Percentiles rank a stretch among this genome's conserved stretches.
Evolutionary conservation across 2,797 vertebrate genomes (phyloP).

Genomic region (Perodicticus potto): DNA sequence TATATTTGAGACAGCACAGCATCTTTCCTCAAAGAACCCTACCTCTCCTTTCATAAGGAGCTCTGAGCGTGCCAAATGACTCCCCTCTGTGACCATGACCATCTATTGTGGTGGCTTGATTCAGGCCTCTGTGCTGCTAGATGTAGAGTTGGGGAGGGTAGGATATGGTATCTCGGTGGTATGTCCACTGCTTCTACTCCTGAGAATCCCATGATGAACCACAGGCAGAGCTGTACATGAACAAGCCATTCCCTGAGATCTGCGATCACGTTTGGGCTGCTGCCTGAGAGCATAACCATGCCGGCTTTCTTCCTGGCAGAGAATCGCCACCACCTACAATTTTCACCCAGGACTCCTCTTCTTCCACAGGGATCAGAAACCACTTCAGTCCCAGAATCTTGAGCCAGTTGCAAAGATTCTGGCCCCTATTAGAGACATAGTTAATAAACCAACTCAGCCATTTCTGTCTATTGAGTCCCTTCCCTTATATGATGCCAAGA

Average conservation of each 20-base stretch:
- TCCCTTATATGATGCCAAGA: not conserved
- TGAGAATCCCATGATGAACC: not conserved
- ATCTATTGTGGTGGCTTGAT: not conserved
- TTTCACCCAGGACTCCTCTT: not conserved
- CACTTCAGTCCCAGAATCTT: not conserved
- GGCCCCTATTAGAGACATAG: not conserved
- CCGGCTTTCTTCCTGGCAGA: conserved; percentile 20
- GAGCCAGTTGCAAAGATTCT: not conserved
- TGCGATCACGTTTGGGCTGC: not conserved
- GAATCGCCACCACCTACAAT: not conserved
- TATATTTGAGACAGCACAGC: not conserved
- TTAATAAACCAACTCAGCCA: not conserved
- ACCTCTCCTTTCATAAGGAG: not conserved
- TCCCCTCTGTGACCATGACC: not conserved
- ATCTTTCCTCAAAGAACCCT: not conserved
- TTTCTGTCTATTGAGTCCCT: not conserved
- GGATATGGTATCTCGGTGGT: not conserved
- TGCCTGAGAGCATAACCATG: not conserved
- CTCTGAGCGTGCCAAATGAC: not conserved
- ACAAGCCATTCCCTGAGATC: not conserved
- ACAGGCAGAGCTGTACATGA: not conserved
- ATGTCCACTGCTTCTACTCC: not conserved
- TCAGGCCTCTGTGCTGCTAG: not conserved
- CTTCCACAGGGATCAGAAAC: conserved; percentile 38
- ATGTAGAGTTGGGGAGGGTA: not conserved